These are phyloP conservation scores for Philotrypesis tridentata DNA, from an alignment of 1,140 invertebrate species.

Conservation along the genomic window DNA sequence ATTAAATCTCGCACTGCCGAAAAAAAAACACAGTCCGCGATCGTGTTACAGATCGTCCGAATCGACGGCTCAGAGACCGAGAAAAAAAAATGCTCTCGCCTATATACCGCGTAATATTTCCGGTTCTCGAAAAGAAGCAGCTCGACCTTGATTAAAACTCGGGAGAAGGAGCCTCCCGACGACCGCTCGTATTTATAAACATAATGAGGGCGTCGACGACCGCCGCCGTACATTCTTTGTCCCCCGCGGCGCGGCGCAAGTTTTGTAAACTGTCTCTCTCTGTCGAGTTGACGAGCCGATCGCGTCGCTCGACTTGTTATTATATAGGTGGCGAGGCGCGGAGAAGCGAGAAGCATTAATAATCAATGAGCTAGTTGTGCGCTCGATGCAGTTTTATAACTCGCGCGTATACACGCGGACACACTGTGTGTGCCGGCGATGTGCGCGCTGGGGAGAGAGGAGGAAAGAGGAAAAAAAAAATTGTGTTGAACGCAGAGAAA, in stretches of 20 bases:
- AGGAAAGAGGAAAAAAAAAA: background rate
- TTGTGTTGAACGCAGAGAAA: background rate
- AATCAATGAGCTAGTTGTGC: background rate
- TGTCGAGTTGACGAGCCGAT: no score
- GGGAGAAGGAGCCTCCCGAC: background rate
- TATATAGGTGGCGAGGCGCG: background rate
- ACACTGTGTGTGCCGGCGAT: no score
- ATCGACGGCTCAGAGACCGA: no score
- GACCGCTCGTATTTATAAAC: conserved; percentile 33
- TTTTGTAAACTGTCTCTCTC: background rate
- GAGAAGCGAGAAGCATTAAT: background rate
- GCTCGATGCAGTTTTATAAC: background rate
- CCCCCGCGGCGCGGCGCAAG: no score
- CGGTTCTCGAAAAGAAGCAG: conserved; percentile 30
- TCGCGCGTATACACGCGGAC: no score
- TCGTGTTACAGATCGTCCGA: background rate
- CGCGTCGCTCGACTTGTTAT: background rate
- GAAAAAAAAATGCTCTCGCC: background rate
- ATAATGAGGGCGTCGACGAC: conserved; percentile 28
- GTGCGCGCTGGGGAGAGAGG: no score
- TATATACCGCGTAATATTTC: background rate
- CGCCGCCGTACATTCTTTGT: background rate
- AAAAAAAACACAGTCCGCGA: background rate
- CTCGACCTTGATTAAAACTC: conserved; percentile 31
- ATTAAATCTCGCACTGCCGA: background rate